Percentiles rank a stretch among this genome's conserved stretches.
phyloP scores from a whole-genome alignment of 2,113 vertebrate species.

The Crocuta crocuta region DNA sequence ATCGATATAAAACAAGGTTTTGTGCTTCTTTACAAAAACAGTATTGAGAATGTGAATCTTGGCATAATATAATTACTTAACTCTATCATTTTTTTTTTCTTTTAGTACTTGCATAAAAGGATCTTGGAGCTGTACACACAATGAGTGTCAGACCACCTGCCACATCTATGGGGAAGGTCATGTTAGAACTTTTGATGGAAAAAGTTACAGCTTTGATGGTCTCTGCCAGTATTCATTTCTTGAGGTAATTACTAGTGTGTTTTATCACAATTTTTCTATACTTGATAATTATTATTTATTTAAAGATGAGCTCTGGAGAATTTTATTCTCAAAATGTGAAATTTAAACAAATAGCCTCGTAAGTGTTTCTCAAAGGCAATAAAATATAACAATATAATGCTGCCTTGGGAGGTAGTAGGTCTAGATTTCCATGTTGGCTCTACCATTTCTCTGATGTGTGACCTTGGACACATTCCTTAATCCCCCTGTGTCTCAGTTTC shows the following conservation, averaged over 20 bases:
- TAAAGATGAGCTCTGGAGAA: neutral
- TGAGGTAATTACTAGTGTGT: constrained; percentile 75
- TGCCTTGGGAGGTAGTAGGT: neutral
- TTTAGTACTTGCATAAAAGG: constrained; percentile 82
- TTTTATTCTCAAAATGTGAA: neutral
- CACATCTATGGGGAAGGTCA: constrained; percentile 85
- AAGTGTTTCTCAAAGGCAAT: neutral
- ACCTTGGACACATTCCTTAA: neutral
- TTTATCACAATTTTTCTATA: neutral
- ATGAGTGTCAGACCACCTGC: constrained; percentile 81
- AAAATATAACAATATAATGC: neutral
- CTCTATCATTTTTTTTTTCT: neutral
- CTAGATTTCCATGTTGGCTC: neutral
- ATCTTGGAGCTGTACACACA: constrained; percentile 81
- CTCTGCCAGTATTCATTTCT: constrained; percentile 85
- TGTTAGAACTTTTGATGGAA: constrained; percentile 81
- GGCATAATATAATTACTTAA: neutral
- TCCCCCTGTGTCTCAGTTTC: neutral
- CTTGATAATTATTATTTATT: neutral
- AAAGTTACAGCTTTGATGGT: constrained; percentile 83
- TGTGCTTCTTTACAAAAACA: constrained; percentile 25
- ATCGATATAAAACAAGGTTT: neutral
- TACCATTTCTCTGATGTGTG: neutral
- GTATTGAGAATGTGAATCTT: neutral
- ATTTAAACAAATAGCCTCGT: rapidly evolving